These are phyloP conservation scores for Pseudorhombus dupliciocellatus DNA, from an alignment of 2,113 vertebrate species.

Conservation along the genomic window DNA sequence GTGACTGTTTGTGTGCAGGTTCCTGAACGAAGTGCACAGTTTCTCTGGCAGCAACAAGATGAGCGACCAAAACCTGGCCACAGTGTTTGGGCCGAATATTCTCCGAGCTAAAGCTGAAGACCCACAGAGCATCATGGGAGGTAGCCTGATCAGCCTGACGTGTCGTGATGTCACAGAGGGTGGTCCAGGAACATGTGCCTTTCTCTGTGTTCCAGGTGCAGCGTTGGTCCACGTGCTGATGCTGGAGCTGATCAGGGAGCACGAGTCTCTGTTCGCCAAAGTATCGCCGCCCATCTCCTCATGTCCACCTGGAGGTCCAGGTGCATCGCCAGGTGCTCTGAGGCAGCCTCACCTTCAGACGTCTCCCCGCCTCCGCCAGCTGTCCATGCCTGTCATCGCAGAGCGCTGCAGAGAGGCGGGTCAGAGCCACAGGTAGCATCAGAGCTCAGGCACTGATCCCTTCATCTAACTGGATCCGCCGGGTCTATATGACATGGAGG, in stretches of 20 bases:
- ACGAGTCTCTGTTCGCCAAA: conserved; percentile 75
- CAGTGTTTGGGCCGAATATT: conserved; percentile 85
- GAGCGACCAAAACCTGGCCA: conserved; percentile 82
- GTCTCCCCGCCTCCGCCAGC: conserved; percentile 67
- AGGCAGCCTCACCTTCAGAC: conserved; percentile 48
- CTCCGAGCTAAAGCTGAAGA: conserved; percentile 84
- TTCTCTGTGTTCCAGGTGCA: conserved; percentile 62
- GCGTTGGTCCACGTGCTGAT: conserved; percentile 69
- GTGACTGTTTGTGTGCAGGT: conserved; percentile 57
- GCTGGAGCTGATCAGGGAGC: conserved; percentile 72
- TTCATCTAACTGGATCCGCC: not conserved
- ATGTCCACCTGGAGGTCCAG: conserved; percentile 22
- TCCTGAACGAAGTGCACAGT: conserved; percentile 82
- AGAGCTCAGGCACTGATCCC: too few relatives aligned
- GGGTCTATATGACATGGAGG: too few relatives aligned
- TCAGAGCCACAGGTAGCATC: conserved; percentile 48
- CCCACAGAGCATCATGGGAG: conserved; percentile 82
- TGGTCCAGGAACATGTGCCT: not conserved
- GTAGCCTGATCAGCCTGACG: conserved; percentile 29
- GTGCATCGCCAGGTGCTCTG: conserved; percentile 31
- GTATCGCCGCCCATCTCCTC: conserved; percentile 34
- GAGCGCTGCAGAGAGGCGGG: conserved; percentile 50
- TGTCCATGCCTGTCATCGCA: conserved; percentile 74
- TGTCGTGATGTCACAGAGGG: too few relatives aligned
- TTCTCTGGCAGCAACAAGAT: conserved; percentile 82